Base-by-base conservation (phyloP, 2,113 vertebrate species). In the Bufo bufo region DNA sequence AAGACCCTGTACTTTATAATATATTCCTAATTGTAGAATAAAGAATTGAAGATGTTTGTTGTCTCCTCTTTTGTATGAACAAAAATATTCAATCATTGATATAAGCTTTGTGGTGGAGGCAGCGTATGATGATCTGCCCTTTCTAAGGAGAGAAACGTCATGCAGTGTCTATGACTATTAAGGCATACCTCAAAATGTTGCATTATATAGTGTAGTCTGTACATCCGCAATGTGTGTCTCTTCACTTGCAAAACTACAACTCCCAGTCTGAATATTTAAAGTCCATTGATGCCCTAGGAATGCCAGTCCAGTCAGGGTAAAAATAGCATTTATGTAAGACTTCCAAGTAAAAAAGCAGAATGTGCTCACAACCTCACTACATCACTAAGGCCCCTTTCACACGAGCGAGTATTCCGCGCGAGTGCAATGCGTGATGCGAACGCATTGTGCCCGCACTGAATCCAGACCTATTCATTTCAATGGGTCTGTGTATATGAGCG, bases 11-110 rank as follows among this genome's bases (percentile, higher is more conserved):
- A 4, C 58, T 19, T 59, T 78, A 13, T 89, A 16, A 89, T 11
- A 4, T 78, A 19, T 84, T 49, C 47, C 52, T 45, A 12, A 8
- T 9, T 78, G 59, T 84, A 89, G 49, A 89, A 89, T 89, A 89
- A 89, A 89, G 11, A 58, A 66, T 69, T 78, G 3, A 84, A 84
- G 7, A 11, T 84, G 50, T 3, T 6, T 84, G 65, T 52, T 71
- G 59, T 61, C 61, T 84, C n/a, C 23, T 45, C 17, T 10, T 66
- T 12, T 69, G 45, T 86, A 61, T 85, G 43, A 47, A 45, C 58
- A 23, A 13, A 58, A 78, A n/a, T 52, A 54, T 50, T 56, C 49
- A 52, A 49, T 9, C 74, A 49, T 14, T 10, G 5, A 43, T 45
- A 47, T 5, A 66, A 23, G 2, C 19, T 3, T 4, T 10, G 11